Conservation (phyloP, 2,888 invertebrate species). For the Trissolcus brochymenae region DNA sequence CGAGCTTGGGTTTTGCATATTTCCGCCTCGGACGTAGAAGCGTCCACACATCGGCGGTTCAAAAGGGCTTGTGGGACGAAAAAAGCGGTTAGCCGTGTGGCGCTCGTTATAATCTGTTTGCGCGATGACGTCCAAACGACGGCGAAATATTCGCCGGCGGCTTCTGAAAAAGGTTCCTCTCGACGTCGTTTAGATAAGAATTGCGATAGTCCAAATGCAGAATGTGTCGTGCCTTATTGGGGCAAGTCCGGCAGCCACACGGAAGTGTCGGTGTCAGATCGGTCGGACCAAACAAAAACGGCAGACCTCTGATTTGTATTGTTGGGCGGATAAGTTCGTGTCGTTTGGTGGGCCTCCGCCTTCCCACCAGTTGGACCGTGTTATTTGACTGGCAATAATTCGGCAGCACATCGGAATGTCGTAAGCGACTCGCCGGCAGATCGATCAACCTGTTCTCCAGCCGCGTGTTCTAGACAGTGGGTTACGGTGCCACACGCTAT, state of each 20-base stretch:
- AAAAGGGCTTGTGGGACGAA: conserved; percentile 18
- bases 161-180: conserved; percentile 32
- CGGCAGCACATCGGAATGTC: conserved; percentile 42
- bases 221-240: conserved; percentile 42
- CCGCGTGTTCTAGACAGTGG: conserved; percentile 15
- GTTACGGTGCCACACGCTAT: conserved; percentile 32
- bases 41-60: conserved; percentile 18
- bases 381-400: conserved; percentile 50
- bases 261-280: neutral
- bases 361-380: conserved; percentile 7
- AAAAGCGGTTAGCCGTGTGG: conserved; percentile 1
- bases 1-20: too few species aligned
- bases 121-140: conserved; percentile 30
- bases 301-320: conserved; percentile 13
- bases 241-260: conserved; percentile 33
- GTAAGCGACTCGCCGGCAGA: conserved; percentile 27
- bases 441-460: conserved; percentile 41
- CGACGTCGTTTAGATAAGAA: conserved; percentile 50
- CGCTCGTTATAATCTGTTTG: conserved; percentile 21
- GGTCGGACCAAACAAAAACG: neutral
- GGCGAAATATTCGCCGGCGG: conserved; percentile 47
- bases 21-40: neutral
- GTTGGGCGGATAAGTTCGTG: conserved; percentile 18
- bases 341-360: conserved; percentile 5
- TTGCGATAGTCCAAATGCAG: conserved; percentile 44